These are phyloP conservation scores for Amphipoea lucens DNA, from an alignment of 2,888 invertebrate genomes.

Conservation along the genomic window DNA sequence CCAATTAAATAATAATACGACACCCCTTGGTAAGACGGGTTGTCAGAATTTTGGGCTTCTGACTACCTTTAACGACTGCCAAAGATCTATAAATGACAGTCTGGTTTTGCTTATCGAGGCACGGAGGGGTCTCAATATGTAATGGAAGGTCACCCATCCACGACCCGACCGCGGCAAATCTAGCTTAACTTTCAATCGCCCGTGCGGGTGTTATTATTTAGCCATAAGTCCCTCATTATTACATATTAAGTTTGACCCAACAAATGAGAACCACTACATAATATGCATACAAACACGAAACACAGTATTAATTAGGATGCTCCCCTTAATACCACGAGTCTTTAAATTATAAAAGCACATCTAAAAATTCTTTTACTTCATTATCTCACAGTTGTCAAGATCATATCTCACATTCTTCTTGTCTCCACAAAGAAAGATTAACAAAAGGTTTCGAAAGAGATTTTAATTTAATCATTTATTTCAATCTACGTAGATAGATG, in stretches of 20 bases:
- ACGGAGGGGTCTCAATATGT: not conserved
- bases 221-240: slow-evolving; percentile 16
- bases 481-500: slow-evolving; percentile 67
- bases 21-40: not conserved
- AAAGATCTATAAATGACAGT: not conserved
- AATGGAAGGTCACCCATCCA: not conserved
- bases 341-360: slow-evolving; percentile 55
- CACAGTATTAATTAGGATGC: slow-evolving; percentile 45
- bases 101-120: not conserved
- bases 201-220: not conserved
- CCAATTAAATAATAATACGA: not conserved
- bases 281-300: slow-evolving; percentile 7
- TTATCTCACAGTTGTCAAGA: slow-evolving; percentile 65
- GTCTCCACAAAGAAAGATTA: slow-evolving; percentile 65
- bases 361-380: slow-evolving; percentile 59
- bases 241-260: slow-evolving; percentile 37
- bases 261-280: slow-evolving; percentile 15
- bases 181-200: not conserved
- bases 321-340: slow-evolving; percentile 42
- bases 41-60: not conserved
- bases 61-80: not conserved
- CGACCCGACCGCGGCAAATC: not conserved
- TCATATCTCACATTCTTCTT: slow-evolving; percentile 69
- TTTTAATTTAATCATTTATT: slow-evolving; percentile 67
- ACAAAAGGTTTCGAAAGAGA: slow-evolving; percentile 65